A percentile compares a stretch with the other conserved stretches of the same genome.
Evolutionary conservation across 2,113 vertebrate genomes (phyloP).

Genomic region (Psilopsiagon aymara): DNA sequence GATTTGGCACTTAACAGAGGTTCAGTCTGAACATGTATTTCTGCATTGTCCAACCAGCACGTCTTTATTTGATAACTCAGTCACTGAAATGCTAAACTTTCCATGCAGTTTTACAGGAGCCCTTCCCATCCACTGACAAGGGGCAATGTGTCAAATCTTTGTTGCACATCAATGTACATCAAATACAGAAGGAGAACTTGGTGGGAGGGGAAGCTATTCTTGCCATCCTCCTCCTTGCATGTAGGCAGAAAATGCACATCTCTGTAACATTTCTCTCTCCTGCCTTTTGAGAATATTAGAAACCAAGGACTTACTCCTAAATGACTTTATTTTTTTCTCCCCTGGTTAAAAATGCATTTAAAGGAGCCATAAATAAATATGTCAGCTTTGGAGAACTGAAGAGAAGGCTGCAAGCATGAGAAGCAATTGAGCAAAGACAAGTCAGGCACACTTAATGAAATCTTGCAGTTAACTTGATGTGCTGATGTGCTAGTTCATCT

Average conservation of each 20-base stretch:
- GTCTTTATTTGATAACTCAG: neutral
- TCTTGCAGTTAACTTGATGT: neutral
- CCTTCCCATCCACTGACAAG: neutral
- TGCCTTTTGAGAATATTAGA: neutral
- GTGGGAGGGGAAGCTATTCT: neutral
- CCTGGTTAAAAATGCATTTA: neutral
- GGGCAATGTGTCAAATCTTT: neutral
- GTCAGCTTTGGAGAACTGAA: neutral
- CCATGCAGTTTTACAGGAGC: neutral
- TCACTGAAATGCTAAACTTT: neutral
- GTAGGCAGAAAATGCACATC: neutral
- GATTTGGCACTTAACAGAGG: neutral
- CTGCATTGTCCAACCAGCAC: neutral
- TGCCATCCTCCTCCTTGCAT: neutral
- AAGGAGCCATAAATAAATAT: neutral
- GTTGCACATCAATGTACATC: neutral
- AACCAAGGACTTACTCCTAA: neutral
- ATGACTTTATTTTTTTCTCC: rapidly evolving
- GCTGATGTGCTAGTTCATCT: neutral
- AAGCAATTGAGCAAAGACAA: conserved; percentile 4
- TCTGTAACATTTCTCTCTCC: neutral
- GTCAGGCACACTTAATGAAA: conserved; percentile 26
- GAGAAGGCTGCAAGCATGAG: neutral
- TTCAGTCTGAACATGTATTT: neutral
- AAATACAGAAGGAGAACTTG: neutral